These are phyloP conservation scores for Tipula unca DNA, from an alignment of 2,888 invertebrate genomes.

Conservation along the genomic window DNA sequence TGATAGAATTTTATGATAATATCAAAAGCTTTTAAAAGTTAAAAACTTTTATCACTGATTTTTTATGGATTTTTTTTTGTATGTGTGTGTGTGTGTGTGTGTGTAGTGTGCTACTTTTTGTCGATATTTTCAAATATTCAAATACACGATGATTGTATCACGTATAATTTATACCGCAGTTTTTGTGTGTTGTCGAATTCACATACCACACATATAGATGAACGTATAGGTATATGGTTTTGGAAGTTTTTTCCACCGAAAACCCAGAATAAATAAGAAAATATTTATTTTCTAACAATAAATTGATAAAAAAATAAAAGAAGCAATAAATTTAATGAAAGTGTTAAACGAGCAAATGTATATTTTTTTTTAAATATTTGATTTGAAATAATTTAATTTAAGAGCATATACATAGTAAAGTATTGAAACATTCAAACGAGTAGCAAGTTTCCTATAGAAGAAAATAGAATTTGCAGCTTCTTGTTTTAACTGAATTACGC, in stretches of 20 bases:
- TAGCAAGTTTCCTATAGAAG: no score
- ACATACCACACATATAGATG: background rate
- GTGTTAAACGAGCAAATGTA: background rate
- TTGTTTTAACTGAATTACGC: no score
- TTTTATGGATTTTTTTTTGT: background rate
- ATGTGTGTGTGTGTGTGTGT: background rate
- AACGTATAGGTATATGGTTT: background rate
- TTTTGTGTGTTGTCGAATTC: background rate
- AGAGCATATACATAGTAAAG: no score
- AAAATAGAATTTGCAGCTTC: no score
- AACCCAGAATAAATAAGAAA: background rate
- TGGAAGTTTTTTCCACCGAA: background rate
- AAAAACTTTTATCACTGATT: slow-evolving; percentile 8
- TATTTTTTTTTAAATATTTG: no score
- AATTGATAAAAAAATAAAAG: background rate
- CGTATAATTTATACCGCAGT: background rate
- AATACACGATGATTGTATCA: background rate
- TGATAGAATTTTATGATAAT: slow-evolving; percentile 8
- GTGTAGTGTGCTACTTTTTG: background rate
- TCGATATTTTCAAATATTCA: background rate
- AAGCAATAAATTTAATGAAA: background rate
- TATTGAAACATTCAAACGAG: no score
- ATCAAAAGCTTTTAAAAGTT: slow-evolving; percentile 1
- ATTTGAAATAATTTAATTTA: no score
- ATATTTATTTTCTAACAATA: background rate